A percentile compares a stretch with the other conserved stretches of the same genome.
Conservation (phyloP, 1,140 invertebrate genomes). For the Drosophila lowei region DNA sequence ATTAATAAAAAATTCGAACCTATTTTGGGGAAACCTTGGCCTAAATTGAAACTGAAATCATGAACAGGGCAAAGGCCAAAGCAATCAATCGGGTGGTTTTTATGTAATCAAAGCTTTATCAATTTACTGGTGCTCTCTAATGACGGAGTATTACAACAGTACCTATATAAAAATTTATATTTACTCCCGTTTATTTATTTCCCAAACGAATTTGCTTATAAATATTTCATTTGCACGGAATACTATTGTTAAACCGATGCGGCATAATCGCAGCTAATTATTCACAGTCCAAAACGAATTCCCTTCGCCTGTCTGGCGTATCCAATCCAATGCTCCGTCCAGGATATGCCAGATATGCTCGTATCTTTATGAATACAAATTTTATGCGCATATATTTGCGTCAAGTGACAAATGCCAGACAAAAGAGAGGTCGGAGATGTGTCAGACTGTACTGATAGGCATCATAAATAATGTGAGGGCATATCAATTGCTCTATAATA, state of each 20-base stretch:
- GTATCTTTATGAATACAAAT: constrained; percentile 48
- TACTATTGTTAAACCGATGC: constrained; percentile 19
- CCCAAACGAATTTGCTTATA: constrained; percentile 3
- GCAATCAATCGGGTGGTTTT: constrained; percentile 1
- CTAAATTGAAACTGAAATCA: constrained; percentile 22
- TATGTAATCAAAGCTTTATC: constrained; percentile 13
- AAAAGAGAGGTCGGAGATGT: constrained; percentile 11
- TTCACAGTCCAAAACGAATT: constrained; percentile 31
- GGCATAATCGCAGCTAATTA: constrained; percentile 61
- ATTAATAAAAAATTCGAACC: constrained; percentile 38
- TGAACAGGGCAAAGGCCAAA: neutral
- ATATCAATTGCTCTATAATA: constrained; percentile 60
- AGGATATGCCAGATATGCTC: constrained; percentile 31
- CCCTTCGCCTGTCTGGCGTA: neutral
- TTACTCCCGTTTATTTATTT: neutral
- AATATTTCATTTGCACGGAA: constrained; percentile 25
- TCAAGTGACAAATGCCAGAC: constrained; percentile 57
- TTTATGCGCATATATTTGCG: constrained; percentile 49
- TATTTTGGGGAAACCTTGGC: constrained; percentile 32
- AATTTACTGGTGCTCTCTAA: constrained; percentile 6
- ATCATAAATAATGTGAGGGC: constrained; percentile 66
- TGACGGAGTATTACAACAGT: too few relatives aligned
- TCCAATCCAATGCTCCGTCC: too few relatives aligned
- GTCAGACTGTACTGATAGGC: constrained; percentile 42
- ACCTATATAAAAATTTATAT: neutral